These are phyloP conservation scores for Lagodon rhomboides DNA, from an alignment of 2,797 vertebrate species.

Conservation along the genomic window DNA sequence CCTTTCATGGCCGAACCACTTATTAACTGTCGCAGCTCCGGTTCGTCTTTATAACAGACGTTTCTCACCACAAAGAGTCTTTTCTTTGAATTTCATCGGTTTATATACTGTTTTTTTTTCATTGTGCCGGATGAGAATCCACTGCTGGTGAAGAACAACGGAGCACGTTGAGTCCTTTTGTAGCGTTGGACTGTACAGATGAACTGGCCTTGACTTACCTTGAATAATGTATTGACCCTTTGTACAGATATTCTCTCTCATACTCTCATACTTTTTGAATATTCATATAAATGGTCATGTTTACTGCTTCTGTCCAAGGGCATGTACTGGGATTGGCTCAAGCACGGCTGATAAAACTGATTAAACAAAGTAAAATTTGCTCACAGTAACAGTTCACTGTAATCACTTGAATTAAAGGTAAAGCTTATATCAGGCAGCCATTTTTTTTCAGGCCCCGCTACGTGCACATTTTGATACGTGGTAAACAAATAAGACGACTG, in stretches of 20 bases:
- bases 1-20: constrained; percentile 3
- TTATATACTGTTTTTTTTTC: background rate
- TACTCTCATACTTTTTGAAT: too few species aligned
- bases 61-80: background rate
- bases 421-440: too few species aligned
- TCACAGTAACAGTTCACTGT: background rate
- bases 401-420: too few species aligned
- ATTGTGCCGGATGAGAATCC: background rate
- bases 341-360: background rate
- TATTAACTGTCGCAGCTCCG: background rate
- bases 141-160: background rate
- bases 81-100: background rate
- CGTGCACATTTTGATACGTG: too few species aligned
- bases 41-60: background rate
- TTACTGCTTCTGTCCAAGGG: background rate
- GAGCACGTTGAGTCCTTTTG: background rate
- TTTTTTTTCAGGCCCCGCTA: too few species aligned
- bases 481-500: too few species aligned
- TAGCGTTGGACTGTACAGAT: background rate
- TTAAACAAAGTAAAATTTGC: background rate
- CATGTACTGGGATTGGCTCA: background rate
- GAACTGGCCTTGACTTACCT: background rate
- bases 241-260: background rate
- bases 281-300: background rate
- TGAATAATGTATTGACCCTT: background rate